phyloP scores from a whole-genome alignment of 2,888 invertebrate species.

The Didymodactylos carnosus region DNA sequence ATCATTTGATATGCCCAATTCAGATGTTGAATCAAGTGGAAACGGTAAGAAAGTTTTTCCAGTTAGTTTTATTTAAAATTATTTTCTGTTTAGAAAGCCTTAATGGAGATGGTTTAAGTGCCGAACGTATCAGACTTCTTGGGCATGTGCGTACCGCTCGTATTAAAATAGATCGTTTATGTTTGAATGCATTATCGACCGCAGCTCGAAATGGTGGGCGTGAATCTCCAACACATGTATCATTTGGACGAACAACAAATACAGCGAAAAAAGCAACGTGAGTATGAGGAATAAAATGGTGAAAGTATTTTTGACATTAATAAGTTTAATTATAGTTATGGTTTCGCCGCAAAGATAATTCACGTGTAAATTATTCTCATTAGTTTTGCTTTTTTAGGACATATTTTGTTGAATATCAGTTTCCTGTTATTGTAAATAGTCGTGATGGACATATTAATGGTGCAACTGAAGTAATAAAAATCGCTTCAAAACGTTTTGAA shows the following conservation, averaged over 20 bases:
- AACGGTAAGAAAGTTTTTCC: not conserved
- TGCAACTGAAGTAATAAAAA: slow-evolving; percentile 32
- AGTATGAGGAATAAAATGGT: too few relatives aligned
- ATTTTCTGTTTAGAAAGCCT: not conserved
- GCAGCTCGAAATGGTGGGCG: not conserved
- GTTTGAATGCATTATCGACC: slow-evolving; percentile 17
- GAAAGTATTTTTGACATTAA: too few relatives aligned
- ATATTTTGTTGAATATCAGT: slow-evolving; percentile 32
- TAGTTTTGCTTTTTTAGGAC: too few relatives aligned
- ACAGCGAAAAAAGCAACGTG: not conserved
- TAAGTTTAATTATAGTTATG: too few relatives aligned
- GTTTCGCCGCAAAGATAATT: too few relatives aligned
- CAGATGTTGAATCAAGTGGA: slow-evolving; percentile 6
- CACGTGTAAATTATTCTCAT: too few relatives aligned
- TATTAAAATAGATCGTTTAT: slow-evolving; percentile 24
- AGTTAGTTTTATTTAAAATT: too few relatives aligned
- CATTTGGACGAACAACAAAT: not conserved
- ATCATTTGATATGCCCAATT: slow-evolving; percentile 25
- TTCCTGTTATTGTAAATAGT: slow-evolving; percentile 30
- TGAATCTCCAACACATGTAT: not conserved
- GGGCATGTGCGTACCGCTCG: slow-evolving; percentile 28
- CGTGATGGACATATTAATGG: slow-evolving; percentile 29
- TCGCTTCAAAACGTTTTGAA: slow-evolving; percentile 23
- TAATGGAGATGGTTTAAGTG: slow-evolving; percentile 22
- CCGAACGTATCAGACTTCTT: slow-evolving; percentile 27